Base-by-base conservation (phyloP, 2,113 vertebrate genomes). In the Taxidea taxus region DNA sequence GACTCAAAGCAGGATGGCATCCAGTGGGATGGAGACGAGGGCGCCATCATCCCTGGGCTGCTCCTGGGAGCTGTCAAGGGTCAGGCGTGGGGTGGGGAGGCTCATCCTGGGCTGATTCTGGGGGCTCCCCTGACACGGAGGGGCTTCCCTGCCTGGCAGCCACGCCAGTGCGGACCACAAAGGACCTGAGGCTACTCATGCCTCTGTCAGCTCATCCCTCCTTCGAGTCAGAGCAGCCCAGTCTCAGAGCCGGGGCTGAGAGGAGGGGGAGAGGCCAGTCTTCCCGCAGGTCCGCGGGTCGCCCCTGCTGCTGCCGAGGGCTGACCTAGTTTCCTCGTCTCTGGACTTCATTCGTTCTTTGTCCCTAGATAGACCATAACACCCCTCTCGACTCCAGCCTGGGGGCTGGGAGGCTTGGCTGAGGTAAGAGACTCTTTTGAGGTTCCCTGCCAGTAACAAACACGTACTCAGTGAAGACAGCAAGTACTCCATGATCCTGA, bases 291-390 rank as follows among this genome's bases (percentile, higher is more conserved):
- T 47, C 66, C 6, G 15, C 31, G 44, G 82, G 86, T 58, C 80
- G 90, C 77, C 12, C 9, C 75, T 21, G 56, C 77, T 42, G 72
- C 25, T 68, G 81, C 93, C 62, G 47, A 39, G 64, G 68, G 51
- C 74, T 94, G 94, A 78, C 64, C 95, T 97, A 56, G 37, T 92
- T 94, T 95, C 88, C 75, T 51, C 16, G 3, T 83, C 91, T 68
- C 82, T 62, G 80, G 66, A 83, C 93, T 93, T 77, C 34, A 25
- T 70, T 66, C n/a, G 75, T 87, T 62, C 64, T 92, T 92, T 90
- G 93, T 93, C 80, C 89, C 66, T 80, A 72, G 96, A 95, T 3
- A 94, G 96, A 91, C 72, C 60, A 31, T 2, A 93, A 54, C 51
- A 37, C 68, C 42, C 18, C 47, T 85, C 89, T 80, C 0, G 0